Base-by-base conservation (phyloP, 2,113 vertebrate species). In the Amblyopsis rosae region DNA sequence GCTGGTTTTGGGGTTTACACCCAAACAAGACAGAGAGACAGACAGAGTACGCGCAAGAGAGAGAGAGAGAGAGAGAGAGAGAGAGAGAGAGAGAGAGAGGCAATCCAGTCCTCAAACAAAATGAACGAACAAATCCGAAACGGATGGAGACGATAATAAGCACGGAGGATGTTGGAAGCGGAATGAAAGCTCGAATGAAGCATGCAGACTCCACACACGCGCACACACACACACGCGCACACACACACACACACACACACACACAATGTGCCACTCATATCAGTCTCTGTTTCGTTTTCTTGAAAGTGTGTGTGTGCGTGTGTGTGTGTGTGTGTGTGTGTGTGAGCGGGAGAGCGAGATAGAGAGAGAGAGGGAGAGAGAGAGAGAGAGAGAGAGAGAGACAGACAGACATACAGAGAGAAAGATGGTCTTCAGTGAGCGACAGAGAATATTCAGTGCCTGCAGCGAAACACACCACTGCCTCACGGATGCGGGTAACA, bases 151-250 rank as follows among this genome's bases (percentile, higher is more conserved):
- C 19, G 35, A 19, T 57, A 64, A 70, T 71, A 19, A 70, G 81
- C 59, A 69, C 45, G 48, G 62, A 41, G 5, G 77, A 67, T 81
- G 85, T 76, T 67, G 61, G 79, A 73, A 81, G 67, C 2, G 59
- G 35, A 41, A 8, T 41, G 35, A 7, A 6, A 86, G 79, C 70
- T 59, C 64, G 82, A 87, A 73, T 83, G 79, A 85, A 86, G 75
- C 88, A 88, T 87, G 83, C 86, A 79, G 79, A 87, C 48, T 79
- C 72, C 65, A 59, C 49, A 10, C 49, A 62, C 48, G 19, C 74
- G 50, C 5, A 19, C 56, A 60, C 33, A 47, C 15, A 16, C 56
- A 32, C 56, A 32, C 56, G 5, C 26, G n/a, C 59, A 61, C 12
- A 33, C 57, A 62, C 59, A 49, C 26, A 47, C 13, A 12, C n/a